Evolutionary conservation across 1,140 invertebrate genomes (phyloP).

Genomic region (Drosophila erecta): DNA sequence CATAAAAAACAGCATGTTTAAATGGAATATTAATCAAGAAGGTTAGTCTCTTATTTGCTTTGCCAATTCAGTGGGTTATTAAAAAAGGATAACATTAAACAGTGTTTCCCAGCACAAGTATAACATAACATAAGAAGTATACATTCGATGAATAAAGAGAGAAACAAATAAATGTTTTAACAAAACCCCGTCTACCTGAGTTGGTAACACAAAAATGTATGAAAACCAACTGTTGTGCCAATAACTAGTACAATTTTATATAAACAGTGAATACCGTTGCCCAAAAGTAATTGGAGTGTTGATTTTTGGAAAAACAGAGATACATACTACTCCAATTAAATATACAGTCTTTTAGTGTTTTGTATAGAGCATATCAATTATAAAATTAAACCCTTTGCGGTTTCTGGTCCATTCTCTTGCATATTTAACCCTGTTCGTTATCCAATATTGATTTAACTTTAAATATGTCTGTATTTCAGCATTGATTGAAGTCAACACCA

Average conservation of each 20-base stretch:
- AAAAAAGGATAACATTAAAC: not conserved
- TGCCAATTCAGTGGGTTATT: too few species aligned
- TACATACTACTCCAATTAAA: not conserved
- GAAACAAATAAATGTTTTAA: too few species aligned
- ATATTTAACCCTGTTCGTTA: slow-evolving; percentile 4
- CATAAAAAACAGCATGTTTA: not conserved
- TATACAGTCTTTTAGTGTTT: slow-evolving; percentile 1
- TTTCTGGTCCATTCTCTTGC: not conserved
- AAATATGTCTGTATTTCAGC: slow-evolving; percentile 30
- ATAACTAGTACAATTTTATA: too few species aligned
- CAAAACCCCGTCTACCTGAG: too few species aligned
- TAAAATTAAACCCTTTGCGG: slow-evolving; percentile 22
- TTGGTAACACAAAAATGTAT: too few species aligned
- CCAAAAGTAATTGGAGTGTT: too few species aligned
- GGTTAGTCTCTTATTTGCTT: too few species aligned
- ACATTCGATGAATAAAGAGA: too few species aligned
- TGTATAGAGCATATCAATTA: slow-evolving; percentile 11
- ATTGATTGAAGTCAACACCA: slow-evolving; percentile 40
- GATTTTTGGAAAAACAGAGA: too few species aligned
- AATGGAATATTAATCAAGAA: not conserved
- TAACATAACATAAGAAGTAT: too few species aligned
- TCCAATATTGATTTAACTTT: slow-evolving; percentile 42
- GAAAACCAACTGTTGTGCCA: too few species aligned
- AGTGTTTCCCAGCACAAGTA: not conserved
- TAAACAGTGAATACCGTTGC: too few species aligned